Conservation (phyloP, 2,888 invertebrate species). For the Hirtodrosophila trivittata region DNA sequence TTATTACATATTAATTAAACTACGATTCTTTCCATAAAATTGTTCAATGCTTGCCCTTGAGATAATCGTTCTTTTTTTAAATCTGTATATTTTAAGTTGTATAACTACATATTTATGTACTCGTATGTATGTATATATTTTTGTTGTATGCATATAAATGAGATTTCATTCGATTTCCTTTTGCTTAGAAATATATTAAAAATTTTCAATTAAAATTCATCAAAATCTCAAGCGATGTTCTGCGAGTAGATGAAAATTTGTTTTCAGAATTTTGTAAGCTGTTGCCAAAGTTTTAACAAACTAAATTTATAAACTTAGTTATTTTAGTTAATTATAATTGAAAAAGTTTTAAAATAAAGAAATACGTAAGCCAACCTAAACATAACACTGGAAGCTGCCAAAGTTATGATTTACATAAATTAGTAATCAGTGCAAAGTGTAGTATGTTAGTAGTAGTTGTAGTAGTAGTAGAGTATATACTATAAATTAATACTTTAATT, state of each 20-base stretch:
- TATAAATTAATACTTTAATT: conserved; percentile 57
- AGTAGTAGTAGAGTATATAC: conserved; percentile 11
- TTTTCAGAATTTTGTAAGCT: neutral
- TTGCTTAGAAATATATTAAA: conserved; percentile 35
- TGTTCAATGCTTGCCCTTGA: conserved; percentile 67
- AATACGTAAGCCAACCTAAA: conserved; percentile 33
- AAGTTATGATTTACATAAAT: conserved; percentile 32
- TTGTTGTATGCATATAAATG: conserved; percentile 49
- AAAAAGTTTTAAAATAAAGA: too few relatives aligned
- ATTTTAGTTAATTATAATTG: conserved; percentile 2
- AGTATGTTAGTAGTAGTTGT: conserved; percentile 1
- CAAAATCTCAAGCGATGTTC: neutral
- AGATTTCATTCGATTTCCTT: conserved; percentile 54
- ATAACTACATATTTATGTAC: conserved; percentile 57
- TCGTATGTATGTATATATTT: conserved; percentile 49
- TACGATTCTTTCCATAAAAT: conserved; percentile 69
- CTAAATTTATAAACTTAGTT: conserved; percentile 1
- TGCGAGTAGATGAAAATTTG: neutral
- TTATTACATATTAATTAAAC: conserved; percentile 68
- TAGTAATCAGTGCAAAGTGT: conserved; percentile 27
- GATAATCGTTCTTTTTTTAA: conserved; percentile 44
- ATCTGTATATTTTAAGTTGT: conserved; percentile 50
- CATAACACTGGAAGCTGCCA: conserved; percentile 58
- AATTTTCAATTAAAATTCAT: conserved; percentile 18
- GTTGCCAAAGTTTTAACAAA: conserved; percentile 13